phyloP scores from a whole-genome alignment of 2,113 vertebrate species.

The Lanius ludovicianus region DNA sequence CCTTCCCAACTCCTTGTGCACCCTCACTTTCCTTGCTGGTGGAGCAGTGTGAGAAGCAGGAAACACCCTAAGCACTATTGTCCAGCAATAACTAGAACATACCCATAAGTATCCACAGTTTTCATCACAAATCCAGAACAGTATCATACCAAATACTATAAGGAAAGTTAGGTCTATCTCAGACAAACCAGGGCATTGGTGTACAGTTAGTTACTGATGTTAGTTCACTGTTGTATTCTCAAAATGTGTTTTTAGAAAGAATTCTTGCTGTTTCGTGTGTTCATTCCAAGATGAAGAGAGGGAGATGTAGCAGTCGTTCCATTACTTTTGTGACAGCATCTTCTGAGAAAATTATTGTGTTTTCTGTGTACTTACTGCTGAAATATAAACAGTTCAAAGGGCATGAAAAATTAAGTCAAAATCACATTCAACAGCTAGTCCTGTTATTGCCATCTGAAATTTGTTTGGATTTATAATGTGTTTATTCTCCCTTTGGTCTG shows the following conservation, averaged over 20 bases:
- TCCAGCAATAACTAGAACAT: background rate
- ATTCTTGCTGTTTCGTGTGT: background rate
- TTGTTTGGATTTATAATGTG: background rate
- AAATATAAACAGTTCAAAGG: background rate
- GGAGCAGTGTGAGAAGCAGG: background rate
- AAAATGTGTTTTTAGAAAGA: background rate
- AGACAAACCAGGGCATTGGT: background rate
- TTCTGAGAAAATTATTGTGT: background rate
- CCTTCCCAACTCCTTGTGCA: accelerated
- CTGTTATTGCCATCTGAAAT: background rate
- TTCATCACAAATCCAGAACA: background rate
- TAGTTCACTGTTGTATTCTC: background rate
- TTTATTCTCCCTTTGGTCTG: background rate
- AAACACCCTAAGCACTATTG: background rate
- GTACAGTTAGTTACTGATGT: background rate
- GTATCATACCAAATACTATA: background rate
- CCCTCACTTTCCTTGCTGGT: background rate
- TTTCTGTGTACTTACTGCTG: background rate
- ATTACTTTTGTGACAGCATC: background rate
- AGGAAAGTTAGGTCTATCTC: background rate
- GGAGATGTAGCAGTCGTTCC: background rate
- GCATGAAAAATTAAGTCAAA: background rate
- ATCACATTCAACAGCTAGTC: background rate
- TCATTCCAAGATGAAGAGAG: background rate
- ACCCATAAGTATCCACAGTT: background rate